A percentile compares a stretch with the other conserved stretches of the same genome.
Evolutionary conservation across 2,113 vertebrate genomes (phyloP).

Genomic region (Mesembrinibis cayennensis): DNA sequence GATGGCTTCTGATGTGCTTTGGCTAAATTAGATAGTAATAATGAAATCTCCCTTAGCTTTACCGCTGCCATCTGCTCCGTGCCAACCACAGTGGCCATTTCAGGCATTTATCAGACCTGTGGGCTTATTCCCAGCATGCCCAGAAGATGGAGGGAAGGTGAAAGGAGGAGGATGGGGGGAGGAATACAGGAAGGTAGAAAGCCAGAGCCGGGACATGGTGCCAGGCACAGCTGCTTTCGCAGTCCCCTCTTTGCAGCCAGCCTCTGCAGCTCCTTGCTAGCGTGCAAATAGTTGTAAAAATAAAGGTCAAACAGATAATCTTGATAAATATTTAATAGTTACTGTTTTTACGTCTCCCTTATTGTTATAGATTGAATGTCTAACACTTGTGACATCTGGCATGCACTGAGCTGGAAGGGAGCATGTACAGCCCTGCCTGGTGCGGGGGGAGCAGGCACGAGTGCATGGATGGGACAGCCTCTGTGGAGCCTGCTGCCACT

Average conservation of each 20-base stretch:
- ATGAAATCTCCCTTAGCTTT: not conserved
- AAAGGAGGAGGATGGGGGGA: not conserved
- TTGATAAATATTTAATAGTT: conserved; percentile 67
- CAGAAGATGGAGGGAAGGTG: not conserved
- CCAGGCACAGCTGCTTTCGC: not conserved
- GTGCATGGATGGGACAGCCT: not conserved
- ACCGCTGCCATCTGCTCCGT: not conserved
- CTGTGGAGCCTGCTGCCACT: not conserved
- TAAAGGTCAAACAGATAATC: conserved; percentile 48
- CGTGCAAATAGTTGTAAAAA: conserved; percentile 23
- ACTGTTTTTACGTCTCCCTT: conserved; percentile 15
- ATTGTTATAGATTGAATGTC: conserved; percentile 6
- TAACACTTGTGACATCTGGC: not conserved
- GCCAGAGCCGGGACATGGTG: not conserved
- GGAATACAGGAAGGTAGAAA: not conserved
- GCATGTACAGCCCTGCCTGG: not conserved
- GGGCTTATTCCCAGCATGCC: not conserved
- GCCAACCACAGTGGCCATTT: not conserved
- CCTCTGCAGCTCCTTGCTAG: not conserved
- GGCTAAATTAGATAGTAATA: not conserved
- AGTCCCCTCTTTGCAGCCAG: not conserved
- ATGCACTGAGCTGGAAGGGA: not conserved
- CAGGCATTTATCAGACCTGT: not conserved
- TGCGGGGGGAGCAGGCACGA: not conserved
- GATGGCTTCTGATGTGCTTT: not conserved